A percentile compares a stretch with the other conserved stretches of the same genome.
phyloP scores from a whole-genome alignment of 2,888 invertebrate genomes.

The Eupsilia transversa region DNA sequence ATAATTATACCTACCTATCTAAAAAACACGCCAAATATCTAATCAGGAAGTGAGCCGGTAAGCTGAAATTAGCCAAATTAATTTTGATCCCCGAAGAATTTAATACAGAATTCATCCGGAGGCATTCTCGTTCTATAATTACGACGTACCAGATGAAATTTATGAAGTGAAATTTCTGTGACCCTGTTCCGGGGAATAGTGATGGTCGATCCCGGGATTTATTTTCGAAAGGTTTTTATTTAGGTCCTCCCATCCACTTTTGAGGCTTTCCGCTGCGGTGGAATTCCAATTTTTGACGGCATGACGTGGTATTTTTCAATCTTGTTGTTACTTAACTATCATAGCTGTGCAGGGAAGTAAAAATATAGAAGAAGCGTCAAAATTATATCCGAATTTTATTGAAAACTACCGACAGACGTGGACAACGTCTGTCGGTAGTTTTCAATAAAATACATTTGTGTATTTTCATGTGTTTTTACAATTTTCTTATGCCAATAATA shows the following conservation, averaged over 20 bases:
- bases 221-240: slow-evolving; percentile 36
- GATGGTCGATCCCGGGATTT: slow-evolving; percentile 53
- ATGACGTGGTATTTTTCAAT: slow-evolving; percentile 51
- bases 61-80: slow-evolving; percentile 60
- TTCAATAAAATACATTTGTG: neutral
- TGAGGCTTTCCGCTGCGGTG: slow-evolving; percentile 13
- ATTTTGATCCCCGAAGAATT: slow-evolving; percentile 76
- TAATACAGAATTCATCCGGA: slow-evolving; percentile 76
- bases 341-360: neutral
- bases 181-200: slow-evolving; percentile 62
- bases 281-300: slow-evolving; percentile 46
- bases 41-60: slow-evolving; percentile 48
- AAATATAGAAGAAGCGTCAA: neutral
- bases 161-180: slow-evolving; percentile 81
- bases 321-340: neutral
- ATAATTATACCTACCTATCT: neutral
- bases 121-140: slow-evolving; percentile 78
- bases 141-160: slow-evolving; percentile 80
- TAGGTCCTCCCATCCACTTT: slow-evolving; percentile 25
- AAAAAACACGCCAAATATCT: slow-evolving; percentile 39
- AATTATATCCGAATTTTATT: neutral
- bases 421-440: no score
- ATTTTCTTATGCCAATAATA: neutral
- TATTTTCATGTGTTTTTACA: neutral
- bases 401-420: no score